phyloP scores from a whole-genome alignment of 2,888 invertebrate species.

The Stenurella melanura region DNA sequence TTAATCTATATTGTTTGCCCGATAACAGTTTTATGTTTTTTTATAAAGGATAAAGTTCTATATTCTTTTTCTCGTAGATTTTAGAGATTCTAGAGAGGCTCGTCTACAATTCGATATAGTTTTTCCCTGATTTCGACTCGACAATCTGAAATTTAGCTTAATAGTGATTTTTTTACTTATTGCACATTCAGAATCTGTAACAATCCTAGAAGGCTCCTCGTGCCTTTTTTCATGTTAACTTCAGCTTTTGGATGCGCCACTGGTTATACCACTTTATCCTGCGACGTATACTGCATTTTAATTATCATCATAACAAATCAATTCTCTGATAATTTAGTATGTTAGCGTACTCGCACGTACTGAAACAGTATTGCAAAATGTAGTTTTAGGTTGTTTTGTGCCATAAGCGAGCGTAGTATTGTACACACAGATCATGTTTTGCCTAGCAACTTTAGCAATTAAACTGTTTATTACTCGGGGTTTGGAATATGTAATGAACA shows the following conservation, averaged over 20 bases:
- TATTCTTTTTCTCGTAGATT: too few relatives aligned
- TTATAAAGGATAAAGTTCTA: too few relatives aligned
- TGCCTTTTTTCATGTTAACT: too few relatives aligned
- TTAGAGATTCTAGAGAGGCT: too few relatives aligned
- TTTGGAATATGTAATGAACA: constrained; percentile 41
- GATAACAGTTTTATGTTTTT: too few relatives aligned
- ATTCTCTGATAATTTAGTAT: constrained; percentile 13
- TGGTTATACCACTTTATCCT: not conserved
- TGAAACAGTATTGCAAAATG: constrained; percentile 20
- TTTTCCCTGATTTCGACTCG: too few relatives aligned
- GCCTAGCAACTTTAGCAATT: constrained; percentile 52
- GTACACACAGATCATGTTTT: constrained; percentile 53
- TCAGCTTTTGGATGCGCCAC: not conserved
- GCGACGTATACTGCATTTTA: constrained; percentile 17
- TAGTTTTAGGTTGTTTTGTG: constrained; percentile 44
- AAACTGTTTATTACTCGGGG: constrained; percentile 47
- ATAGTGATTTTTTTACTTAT: too few relatives aligned
- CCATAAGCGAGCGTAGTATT: constrained; percentile 43
- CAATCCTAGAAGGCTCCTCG: too few relatives aligned
- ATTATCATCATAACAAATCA: constrained; percentile 28
- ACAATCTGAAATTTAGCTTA: too few relatives aligned
- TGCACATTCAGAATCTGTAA: too few relatives aligned
- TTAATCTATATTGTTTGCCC: too few relatives aligned
- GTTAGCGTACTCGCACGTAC: constrained; percentile 20
- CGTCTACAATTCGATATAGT: too few relatives aligned